Percentiles rank a stretch among this genome's conserved stretches.
Evolutionary conservation across 2,888 invertebrate species (phyloP).

Genomic region (Oithona nana): DNA sequence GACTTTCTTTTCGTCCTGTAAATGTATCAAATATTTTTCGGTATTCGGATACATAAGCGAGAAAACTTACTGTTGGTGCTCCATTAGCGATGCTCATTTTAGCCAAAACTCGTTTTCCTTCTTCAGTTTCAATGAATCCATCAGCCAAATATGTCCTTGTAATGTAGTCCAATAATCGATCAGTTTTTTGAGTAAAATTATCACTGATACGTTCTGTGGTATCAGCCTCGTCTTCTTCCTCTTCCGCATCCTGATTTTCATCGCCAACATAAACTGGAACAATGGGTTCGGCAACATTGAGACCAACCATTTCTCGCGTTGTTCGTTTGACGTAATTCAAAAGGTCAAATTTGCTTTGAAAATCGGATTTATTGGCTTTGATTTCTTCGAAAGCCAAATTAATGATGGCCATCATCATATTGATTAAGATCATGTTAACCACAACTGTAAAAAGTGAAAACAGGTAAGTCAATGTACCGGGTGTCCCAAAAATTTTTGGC

Average conservation of each 20-base stretch:
- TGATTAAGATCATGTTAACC: constrained; percentile 16
- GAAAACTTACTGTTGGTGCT: too few relatives aligned
- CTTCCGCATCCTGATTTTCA: background rate
- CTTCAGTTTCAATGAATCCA: background rate
- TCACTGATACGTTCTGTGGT: background rate
- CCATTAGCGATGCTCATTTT: too few relatives aligned
- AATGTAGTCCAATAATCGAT: constrained; percentile 3
- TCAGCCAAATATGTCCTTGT: constrained; percentile 4
- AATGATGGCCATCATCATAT: constrained; percentile 18
- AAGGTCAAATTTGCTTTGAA: constrained; percentile 13
- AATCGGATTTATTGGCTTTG: constrained; percentile 5
- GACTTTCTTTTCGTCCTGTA: constrained; percentile 4
- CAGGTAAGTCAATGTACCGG: too few relatives aligned
- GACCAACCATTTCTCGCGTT: constrained; percentile 3
- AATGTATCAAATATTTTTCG: too few relatives aligned
- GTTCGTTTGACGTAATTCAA: constrained; percentile 11
- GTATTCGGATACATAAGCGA: too few relatives aligned
- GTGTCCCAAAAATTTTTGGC: too few relatives aligned
- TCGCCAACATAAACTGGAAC: constrained; percentile 8
- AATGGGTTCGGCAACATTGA: background rate
- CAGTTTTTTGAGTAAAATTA: constrained; percentile 9
- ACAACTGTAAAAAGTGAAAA: constrained; percentile 12
- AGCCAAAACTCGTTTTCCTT: background rate
- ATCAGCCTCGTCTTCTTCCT: background rate
- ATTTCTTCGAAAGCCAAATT: constrained; percentile 17